Conservation (phyloP, 2,113 vertebrate genomes). For the Notarius quadriscutis region DNA sequence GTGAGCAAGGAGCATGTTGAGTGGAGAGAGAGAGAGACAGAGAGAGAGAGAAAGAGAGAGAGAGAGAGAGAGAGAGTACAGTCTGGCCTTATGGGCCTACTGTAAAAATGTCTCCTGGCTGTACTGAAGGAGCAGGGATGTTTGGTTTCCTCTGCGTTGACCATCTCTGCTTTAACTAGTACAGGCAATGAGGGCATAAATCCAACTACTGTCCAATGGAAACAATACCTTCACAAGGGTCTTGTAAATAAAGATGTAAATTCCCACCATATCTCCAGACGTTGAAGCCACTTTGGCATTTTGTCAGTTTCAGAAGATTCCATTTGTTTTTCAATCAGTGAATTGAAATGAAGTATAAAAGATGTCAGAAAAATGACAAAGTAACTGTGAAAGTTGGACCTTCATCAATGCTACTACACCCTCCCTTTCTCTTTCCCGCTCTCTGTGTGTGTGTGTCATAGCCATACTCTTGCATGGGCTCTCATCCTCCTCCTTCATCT, state of each 20-base stretch:
- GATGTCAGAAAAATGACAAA: constrained; percentile 10
- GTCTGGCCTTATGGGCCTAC: constrained; percentile 48
- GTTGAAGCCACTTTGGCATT: constrained; percentile 1
- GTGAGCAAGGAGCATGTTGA: constrained; percentile 57
- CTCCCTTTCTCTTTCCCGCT: not conserved
- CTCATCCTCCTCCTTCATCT: constrained; percentile 27
- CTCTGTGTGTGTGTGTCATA: not conserved
- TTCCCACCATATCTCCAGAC: not conserved
- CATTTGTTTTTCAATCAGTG: constrained; percentile 4
- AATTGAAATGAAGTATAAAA: constrained; percentile 3
- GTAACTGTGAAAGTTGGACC: constrained; percentile 17
- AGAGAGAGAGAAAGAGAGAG: constrained; percentile 25
- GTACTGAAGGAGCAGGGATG: constrained; percentile 28
- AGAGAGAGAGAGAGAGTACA: constrained; percentile 37
- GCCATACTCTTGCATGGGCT: not conserved
- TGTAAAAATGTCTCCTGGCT: constrained; percentile 53
- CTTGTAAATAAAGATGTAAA: constrained; percentile 18
- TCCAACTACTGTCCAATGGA: constrained; percentile 1
- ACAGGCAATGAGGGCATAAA: not conserved
- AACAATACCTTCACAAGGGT: not conserved
- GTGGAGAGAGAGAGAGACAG: not conserved
- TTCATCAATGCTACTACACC: not conserved
- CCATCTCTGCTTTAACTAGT: constrained; percentile 8
- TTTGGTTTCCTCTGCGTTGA: not conserved
- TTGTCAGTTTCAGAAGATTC: not conserved